A percentile compares a stretch with the other conserved stretches of the same genome.
These are phyloP conservation scores for Sarcophaga subvicina DNA, from an alignment of 2,888 invertebrate species.

Conservation along the genomic window DNA sequence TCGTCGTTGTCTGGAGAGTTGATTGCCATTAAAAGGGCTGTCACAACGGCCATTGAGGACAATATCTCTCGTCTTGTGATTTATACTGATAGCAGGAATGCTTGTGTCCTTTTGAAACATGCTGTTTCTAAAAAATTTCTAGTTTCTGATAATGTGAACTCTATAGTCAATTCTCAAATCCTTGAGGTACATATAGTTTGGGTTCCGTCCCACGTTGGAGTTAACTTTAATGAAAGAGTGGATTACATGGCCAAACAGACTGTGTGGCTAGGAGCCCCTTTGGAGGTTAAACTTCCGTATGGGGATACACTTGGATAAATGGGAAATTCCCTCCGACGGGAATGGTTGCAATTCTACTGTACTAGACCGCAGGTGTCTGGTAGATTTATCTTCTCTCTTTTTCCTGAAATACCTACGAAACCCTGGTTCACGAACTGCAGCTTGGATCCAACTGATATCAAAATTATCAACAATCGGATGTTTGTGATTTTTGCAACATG, in stretches of 20 bases:
- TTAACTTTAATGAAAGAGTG: neutral
- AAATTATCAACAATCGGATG: too few relatives aligned
- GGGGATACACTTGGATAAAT: neutral
- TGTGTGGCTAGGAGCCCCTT: neutral
- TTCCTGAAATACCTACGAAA: too few relatives aligned
- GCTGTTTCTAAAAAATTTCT: neutral
- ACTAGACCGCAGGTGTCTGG: neutral
- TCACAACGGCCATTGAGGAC: neutral
- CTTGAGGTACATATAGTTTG: neutral
- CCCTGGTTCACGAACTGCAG: too few relatives aligned
- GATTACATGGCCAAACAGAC: neutral
- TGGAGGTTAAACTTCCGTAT: neutral
- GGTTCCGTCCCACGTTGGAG: neutral
- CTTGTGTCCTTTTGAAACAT: neutral
- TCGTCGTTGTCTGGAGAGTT: neutral
- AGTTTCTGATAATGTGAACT: neutral
- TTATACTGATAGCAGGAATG: conserved; percentile 3
- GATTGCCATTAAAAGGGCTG: neutral
- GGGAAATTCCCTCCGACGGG: neutral
- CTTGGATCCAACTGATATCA: too few relatives aligned
- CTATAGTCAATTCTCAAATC: neutral
- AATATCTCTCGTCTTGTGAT: neutral
- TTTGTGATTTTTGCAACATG: neutral
- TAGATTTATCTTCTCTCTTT: too few relatives aligned
- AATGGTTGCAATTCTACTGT: neutral